Conservation (phyloP, 2,888 invertebrate genomes). For the Melanostoma scalare region DNA sequence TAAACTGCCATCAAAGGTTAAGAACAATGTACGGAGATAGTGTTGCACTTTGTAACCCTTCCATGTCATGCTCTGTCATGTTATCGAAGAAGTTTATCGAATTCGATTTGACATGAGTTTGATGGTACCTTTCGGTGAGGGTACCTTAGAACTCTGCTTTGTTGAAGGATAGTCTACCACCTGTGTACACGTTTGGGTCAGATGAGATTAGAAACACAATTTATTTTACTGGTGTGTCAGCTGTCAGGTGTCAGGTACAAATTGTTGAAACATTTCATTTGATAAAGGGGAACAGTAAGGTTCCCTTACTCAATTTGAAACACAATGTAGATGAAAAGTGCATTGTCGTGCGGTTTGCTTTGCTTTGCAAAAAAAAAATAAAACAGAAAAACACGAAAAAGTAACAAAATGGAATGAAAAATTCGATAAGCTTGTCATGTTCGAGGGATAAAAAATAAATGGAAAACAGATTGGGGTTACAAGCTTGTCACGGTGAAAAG, state of each 20-base stretch:
- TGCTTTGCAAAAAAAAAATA: neutral
- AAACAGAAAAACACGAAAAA: too few relatives aligned
- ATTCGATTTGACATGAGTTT: conserved; percentile 56
- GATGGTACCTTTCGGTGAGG: conserved; percentile 8
- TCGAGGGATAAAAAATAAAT: conserved; percentile 23
- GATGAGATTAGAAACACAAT: conserved; percentile 45
- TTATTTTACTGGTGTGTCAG: conserved; percentile 43
- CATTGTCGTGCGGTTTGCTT: conserved; percentile 42
- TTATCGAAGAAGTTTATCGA: conserved; percentile 48
- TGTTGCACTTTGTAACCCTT: conserved; percentile 5
- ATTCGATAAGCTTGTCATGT: conserved; percentile 31
- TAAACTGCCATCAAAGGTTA: conserved; percentile 2
- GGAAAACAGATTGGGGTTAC: conserved; percentile 6
- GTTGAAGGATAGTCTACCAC: neutral
- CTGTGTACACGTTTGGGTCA: conserved; percentile 3
- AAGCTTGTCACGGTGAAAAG: too few relatives aligned
- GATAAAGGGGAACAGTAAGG: conserved; percentile 2
- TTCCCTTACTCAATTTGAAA: neutral
- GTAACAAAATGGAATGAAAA: neutral
- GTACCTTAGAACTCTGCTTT: neutral
- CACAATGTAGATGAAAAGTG: conserved; percentile 14
- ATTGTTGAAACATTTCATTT: conserved; percentile 52
- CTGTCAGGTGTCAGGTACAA: conserved; percentile 55
- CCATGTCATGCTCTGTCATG: conserved; percentile 25
- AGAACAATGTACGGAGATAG: neutral